phyloP scores from a whole-genome alignment of 2,113 vertebrate species.

The Cyphomyrus plagiostoma region DNA sequence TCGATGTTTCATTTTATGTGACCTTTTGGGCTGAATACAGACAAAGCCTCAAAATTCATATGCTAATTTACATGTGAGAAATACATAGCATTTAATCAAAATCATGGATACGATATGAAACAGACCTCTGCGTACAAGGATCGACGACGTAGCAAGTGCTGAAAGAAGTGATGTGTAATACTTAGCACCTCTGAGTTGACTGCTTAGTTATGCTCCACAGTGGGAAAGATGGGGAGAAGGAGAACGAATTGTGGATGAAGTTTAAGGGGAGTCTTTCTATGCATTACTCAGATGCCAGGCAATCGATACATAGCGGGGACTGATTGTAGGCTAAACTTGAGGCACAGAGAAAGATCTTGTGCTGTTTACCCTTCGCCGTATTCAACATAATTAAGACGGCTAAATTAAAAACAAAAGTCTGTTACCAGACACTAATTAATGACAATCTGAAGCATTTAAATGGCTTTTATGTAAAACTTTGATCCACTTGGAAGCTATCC shows the following conservation, averaged over 20 bases:
- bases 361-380: constrained; percentile 41
- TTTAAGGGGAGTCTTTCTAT: neutral
- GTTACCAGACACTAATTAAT: constrained; percentile 43
- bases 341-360: constrained; percentile 36
- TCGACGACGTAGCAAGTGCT: neutral
- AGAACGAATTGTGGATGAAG: neutral
- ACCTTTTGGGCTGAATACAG: neutral
- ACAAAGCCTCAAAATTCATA: neutral
- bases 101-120: neutral
- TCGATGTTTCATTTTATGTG: neutral
- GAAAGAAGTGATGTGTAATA: neutral
- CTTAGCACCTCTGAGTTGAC: neutral
- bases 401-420: constrained; percentile 62
- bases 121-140: neutral
- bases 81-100: neutral
- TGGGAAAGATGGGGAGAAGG: neutral
- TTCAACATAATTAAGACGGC: constrained; percentile 54
- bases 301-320: constrained; percentile 51
- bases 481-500: neutral
- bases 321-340: constrained; percentile 53
- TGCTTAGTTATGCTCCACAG: neutral
- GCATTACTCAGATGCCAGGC: constrained; percentile 48
- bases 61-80: neutral
- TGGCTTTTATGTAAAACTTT: constrained; percentile 30
- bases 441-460: constrained; percentile 35